These are phyloP conservation scores for Chelonia mydas DNA, from an alignment of 2,797 vertebrate genomes.

Conservation along the genomic window DNA sequence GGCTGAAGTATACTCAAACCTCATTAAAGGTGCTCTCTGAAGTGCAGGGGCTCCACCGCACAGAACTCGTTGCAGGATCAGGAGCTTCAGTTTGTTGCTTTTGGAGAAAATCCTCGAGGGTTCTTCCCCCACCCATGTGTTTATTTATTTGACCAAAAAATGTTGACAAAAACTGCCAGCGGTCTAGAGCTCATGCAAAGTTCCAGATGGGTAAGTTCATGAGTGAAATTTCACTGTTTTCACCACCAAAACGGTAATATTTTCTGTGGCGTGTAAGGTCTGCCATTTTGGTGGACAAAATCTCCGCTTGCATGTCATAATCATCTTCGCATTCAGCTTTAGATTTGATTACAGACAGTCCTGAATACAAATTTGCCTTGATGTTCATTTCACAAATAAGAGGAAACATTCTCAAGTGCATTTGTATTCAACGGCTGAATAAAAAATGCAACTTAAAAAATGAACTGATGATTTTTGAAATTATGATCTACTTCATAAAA, in stretches of 20 bases:
- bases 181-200: background rate
- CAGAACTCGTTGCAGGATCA: background rate
- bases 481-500: background rate
- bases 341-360: background rate
- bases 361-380: background rate
- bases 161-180: background rate
- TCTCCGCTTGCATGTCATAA: background rate
- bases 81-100: background rate
- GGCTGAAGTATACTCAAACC: rapidly evolving
- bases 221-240: background rate
- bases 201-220: background rate
- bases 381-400: background rate
- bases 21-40: background rate
- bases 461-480: conserved; percentile 16
- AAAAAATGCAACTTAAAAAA: conserved; percentile 13
- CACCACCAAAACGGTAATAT: background rate
- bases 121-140: background rate
- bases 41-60: background rate
- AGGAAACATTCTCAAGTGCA: background rate
- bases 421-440: background rate
- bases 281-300: background rate
- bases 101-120: background rate
- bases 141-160: background rate
- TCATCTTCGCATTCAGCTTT: background rate
- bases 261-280: background rate